Percentiles rank a stretch among this genome's conserved stretches.
Evolutionary conservation across 2,113 vertebrate species (phyloP).

Genomic region (human (Homo sapiens)): DNA sequence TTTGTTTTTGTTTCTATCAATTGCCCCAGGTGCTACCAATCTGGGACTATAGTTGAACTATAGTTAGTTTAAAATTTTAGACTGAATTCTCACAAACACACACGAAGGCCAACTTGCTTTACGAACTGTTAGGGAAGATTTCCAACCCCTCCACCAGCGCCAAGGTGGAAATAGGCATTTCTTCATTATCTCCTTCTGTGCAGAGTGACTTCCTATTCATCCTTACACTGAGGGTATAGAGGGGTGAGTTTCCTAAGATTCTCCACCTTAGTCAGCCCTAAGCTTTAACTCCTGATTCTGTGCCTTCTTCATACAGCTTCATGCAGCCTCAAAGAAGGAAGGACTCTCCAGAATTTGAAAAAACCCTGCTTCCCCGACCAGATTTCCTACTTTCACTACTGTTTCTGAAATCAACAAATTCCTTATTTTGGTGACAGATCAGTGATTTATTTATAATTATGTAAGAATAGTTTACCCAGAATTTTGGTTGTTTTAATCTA

Average conservation of each 20-base stretch:
- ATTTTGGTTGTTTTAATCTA: neutral
- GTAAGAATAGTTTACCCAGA: neutral
- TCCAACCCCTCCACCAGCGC: neutral
- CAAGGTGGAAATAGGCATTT: neutral
- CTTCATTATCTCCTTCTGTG: neutral
- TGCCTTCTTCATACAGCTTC: neutral
- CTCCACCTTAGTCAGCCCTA: neutral
- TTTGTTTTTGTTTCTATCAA: neutral
- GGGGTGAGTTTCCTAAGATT: neutral
- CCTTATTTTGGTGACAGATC: neutral
- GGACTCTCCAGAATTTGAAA: neutral
- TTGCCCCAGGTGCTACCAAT: neutral
- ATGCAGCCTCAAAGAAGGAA: neutral
- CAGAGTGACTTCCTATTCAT: neutral
- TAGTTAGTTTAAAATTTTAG: neutral
- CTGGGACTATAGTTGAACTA: neutral
- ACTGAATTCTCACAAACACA: neutral
- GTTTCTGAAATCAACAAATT: constrained; percentile 30
- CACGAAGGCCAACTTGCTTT: neutral
- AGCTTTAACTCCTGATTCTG: neutral
- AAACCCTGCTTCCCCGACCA: neutral
- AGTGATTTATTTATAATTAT: neutral
- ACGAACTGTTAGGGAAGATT: neutral
- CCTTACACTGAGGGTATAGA: neutral
- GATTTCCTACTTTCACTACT: constrained; percentile 42